Evolutionary conservation across 2,888 invertebrate genomes (phyloP).

Genomic region (Phoenoteleia sp.): DNA sequence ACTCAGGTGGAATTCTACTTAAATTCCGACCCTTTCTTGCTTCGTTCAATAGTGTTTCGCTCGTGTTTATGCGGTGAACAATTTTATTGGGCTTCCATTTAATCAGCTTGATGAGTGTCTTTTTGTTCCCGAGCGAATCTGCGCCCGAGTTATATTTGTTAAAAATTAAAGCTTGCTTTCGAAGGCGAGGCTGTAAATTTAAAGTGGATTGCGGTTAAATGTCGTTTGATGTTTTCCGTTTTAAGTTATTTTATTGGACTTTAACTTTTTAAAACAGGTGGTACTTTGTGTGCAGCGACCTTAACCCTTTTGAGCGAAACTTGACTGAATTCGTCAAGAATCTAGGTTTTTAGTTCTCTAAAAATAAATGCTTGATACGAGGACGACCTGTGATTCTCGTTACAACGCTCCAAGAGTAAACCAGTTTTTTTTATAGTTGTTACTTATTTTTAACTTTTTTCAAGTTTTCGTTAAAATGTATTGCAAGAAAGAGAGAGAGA

Average conservation of each 20-base stretch:
- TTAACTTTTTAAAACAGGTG: slow-evolving; percentile 20
- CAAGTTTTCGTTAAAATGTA: no score
- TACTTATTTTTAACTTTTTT: neutral
- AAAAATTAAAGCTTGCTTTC: slow-evolving; percentile 18
- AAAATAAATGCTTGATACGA: slow-evolving; percentile 43
- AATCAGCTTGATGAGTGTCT: neutral
- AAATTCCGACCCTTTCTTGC: slow-evolving; percentile 26
- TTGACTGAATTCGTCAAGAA: slow-evolving; percentile 25
- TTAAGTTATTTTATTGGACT: slow-evolving; percentile 26
- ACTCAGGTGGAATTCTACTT: slow-evolving; percentile 11
- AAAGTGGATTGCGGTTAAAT: slow-evolving; percentile 21
- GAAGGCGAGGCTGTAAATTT: slow-evolving; percentile 5
- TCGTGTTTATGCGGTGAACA: neutral
- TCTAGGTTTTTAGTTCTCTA: slow-evolving; percentile 19
- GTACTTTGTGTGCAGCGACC: slow-evolving; percentile 17
- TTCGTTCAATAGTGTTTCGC: neutral
- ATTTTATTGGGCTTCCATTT: neutral
- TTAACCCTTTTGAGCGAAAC: slow-evolving; percentile 39
- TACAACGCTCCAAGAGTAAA: slow-evolving; percentile 3
- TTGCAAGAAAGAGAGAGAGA: no score
- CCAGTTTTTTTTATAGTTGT: neutral
- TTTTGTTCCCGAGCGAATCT: neutral
- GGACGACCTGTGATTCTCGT: slow-evolving; percentile 16
- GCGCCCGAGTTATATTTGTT: neutral
- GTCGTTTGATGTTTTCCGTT: slow-evolving; percentile 22